phyloP scores from a whole-genome alignment of 2,797 vertebrate species.

The Malacoraja senta region DNA sequence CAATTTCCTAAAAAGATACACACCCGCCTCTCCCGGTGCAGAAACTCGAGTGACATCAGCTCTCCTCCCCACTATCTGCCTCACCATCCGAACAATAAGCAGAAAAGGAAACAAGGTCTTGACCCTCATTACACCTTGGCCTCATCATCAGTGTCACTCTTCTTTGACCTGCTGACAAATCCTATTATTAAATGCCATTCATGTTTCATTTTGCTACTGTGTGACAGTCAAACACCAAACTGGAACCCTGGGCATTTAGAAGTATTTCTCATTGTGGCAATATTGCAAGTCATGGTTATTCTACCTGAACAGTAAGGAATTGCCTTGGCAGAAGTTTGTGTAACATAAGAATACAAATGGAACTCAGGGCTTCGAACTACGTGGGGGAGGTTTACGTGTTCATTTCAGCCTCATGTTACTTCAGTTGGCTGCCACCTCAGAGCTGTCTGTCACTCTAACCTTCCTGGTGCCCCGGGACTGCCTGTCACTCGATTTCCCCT shows the following conservation, averaged over 20 bases:
- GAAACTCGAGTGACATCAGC: background rate
- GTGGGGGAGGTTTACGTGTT: background rate
- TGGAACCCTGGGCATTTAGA: background rate
- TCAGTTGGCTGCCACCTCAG: background rate
- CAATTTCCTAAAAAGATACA: background rate
- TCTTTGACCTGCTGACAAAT: background rate
- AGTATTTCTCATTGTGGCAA: background rate
- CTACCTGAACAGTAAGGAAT: background rate
- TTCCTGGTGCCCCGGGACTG: background rate
- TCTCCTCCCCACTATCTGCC: background rate
- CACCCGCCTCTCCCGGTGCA: background rate
- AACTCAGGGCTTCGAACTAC: background rate
- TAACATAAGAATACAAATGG: constrained; percentile 30
- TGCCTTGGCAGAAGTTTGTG: constrained; percentile 22
- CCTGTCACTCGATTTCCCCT: background rate
- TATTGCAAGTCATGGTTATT: background rate
- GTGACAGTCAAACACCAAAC: background rate
- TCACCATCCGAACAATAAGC: background rate
- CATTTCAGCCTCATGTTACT: constrained; percentile 28
- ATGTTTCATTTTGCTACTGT: background rate
- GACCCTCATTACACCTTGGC: background rate
- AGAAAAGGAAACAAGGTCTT: background rate
- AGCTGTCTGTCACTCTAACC: constrained; percentile 12
- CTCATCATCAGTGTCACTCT: background rate
- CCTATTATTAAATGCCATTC: constrained; percentile 32